Evolutionary conservation across 1,140 invertebrate genomes (phyloP).

Genomic region (Bathynomus jamesi): DNA sequence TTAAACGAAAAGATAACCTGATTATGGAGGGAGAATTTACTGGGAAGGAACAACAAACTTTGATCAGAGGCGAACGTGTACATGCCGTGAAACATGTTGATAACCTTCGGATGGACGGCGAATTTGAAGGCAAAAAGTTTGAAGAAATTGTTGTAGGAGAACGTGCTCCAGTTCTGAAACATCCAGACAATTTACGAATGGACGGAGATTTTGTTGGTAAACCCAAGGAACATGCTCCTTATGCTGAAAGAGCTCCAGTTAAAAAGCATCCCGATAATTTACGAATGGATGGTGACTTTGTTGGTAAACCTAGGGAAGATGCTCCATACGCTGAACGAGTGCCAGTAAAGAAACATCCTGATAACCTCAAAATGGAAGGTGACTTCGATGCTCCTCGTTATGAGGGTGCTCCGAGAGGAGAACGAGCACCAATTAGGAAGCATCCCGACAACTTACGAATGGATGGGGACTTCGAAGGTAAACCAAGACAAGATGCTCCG

Average conservation of each 20-base stretch:
- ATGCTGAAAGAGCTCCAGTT: conserved; percentile 29
- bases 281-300: conserved; percentile 52
- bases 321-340: conserved; percentile 30
- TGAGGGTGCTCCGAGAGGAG: conserved; percentile 37
- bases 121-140: conserved; percentile 28
- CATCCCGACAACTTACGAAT: too few species aligned
- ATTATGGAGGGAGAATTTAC: conserved; percentile 24
- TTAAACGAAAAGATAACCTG: conserved; percentile 40
- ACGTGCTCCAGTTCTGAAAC: conserved; percentile 43
- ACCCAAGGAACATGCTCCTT: conserved; percentile 19
- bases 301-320: background rate
- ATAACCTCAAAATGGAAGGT: conserved; percentile 19
- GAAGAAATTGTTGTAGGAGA: conserved; percentile 32
- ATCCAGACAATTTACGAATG: conserved; percentile 53
- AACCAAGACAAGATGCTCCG: too few species aligned
- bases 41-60: background rate
- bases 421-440: too few species aligned
- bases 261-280: conserved; percentile 43
- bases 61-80: conserved; percentile 42
- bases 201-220: conserved; percentile 50
- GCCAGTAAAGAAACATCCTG: conserved; percentile 21
- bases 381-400: conserved; percentile 1
- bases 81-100: conserved; percentile 46
- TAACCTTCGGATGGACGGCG: conserved; percentile 45
- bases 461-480: too few species aligned